Conservation (phyloP, 2,888 invertebrate genomes). For the Barypeithes pellucidus region DNA sequence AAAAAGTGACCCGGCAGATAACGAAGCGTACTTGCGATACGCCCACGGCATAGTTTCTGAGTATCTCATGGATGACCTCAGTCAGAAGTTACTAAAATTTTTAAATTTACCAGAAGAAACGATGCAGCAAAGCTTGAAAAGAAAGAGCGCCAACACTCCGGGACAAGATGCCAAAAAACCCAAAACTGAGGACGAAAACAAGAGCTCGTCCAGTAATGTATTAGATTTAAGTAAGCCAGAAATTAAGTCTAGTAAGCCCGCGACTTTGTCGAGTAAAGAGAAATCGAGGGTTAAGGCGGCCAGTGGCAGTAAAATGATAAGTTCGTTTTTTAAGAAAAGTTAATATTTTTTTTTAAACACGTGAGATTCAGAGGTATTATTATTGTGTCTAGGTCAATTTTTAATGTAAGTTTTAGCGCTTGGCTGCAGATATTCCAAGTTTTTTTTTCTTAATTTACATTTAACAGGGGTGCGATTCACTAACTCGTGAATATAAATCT, state of each 20-base stretch:
- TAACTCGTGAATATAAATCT: no score
- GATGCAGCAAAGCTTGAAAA: conserved; percentile 74
- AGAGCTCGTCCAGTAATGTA: conserved; percentile 68
- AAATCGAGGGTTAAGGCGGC: conserved; percentile 85
- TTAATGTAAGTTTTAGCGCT: conserved; percentile 27
- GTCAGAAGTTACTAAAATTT: conserved; percentile 76
- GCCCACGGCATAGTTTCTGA: conserved; percentile 87
- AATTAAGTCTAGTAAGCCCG: conserved; percentile 68
- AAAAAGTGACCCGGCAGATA: conserved; percentile 73
- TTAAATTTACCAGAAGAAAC: conserved; percentile 78
- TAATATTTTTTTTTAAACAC: conserved; percentile 55
- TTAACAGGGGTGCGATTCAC: no score
- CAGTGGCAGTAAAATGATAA: conserved; percentile 84
- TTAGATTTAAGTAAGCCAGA: conserved; percentile 68
- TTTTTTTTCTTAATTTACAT: background rate
- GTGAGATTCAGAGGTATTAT: conserved; percentile 25
- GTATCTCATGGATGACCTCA: conserved; percentile 82
- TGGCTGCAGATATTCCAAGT: conserved; percentile 29
- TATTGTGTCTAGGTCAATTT: conserved; percentile 56
- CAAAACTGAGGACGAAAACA: conserved; percentile 67
- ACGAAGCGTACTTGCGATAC: conserved; percentile 79
- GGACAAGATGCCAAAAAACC: conserved; percentile 69
- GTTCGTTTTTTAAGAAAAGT: conserved; percentile 84
- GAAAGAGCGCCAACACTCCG: conserved; percentile 65
- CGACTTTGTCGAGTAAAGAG: conserved; percentile 79